Evolutionary conservation across 2,797 vertebrate species (phyloP).

Genomic region (Arctocebus calabarensis): DNA sequence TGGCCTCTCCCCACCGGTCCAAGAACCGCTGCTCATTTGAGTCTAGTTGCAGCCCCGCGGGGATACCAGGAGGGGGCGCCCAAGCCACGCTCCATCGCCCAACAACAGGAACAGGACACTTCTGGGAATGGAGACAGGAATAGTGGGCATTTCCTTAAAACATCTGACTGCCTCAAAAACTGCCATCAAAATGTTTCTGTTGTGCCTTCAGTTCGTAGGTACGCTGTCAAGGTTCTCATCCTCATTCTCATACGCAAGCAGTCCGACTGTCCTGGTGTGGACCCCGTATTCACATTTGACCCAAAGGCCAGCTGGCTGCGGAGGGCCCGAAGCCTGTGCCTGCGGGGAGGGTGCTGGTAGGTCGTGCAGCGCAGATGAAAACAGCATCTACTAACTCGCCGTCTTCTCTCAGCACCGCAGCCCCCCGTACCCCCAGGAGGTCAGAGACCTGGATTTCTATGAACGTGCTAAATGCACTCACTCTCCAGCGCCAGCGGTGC

Average conservation of each 20-base stretch:
- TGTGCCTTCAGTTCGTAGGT: not conserved
- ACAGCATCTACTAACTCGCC: accelerated
- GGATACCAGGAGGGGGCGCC: no score
- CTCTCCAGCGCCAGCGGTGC: not conserved
- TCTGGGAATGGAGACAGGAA: not conserved
- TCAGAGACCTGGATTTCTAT: not conserved
- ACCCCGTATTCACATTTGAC: not conserved
- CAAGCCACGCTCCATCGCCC: no score
- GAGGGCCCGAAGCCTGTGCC: accelerated
- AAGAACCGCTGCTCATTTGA: no score
- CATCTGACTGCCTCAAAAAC: not conserved
- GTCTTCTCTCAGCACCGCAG: not conserved
- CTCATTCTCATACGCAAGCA: not conserved
- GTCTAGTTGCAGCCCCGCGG: no score
- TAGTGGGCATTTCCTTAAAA: not conserved
- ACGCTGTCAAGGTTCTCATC: not conserved
- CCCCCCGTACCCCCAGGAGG: not conserved
- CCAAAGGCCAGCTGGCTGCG: accelerated
- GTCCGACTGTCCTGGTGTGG: not conserved
- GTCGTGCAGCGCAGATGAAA: not conserved
- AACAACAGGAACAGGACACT: not conserved
- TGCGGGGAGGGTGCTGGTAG: not conserved
- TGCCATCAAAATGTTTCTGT: not conserved
- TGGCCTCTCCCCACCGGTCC: no score
- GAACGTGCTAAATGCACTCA: not conserved